Percentiles rank a stretch among this genome's conserved stretches.
Conservation (phyloP, 2,113 vertebrate species). For the Hypocryptadius cinnamomeus region DNA sequence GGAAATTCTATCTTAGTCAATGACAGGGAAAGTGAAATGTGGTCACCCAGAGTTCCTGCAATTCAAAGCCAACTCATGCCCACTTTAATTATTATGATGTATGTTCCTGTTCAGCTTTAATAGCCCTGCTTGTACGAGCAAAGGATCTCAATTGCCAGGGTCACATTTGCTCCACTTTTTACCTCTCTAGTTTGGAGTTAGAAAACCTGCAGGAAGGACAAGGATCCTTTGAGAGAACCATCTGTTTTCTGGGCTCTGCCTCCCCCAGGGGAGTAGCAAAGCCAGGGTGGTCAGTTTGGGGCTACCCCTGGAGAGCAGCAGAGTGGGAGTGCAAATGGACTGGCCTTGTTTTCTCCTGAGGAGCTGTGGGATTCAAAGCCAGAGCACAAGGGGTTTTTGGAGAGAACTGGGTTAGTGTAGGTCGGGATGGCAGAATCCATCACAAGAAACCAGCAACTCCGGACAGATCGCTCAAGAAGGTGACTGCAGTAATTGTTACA, state of each 20-base stretch:
- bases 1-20: slow-evolving; percentile 36
- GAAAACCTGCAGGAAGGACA: neutral
- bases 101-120: neutral
- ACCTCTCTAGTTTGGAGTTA: neutral
- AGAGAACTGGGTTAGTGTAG: neutral
- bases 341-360: neutral
- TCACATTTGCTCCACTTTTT: neutral
- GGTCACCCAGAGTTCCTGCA: slow-evolving; percentile 32
- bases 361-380: neutral
- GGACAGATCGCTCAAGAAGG: neutral
- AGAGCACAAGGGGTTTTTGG: neutral
- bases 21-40: slow-evolving; percentile 44
- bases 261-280: neutral
- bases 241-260: neutral
- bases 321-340: neutral
- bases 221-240: neutral
- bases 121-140: neutral
- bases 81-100: slow-evolving; percentile 30
- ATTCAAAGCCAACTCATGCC: slow-evolving; percentile 39
- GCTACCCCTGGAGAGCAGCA: neutral
- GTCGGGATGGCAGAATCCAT: rapidly evolving
- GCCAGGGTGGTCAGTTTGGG: neutral
- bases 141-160: slow-evolving; percentile 16
- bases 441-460: neutral
- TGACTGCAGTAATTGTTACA: neutral